Conservation (phyloP, 2,113 vertebrate species). For the Pluvianellus socialis region DNA sequence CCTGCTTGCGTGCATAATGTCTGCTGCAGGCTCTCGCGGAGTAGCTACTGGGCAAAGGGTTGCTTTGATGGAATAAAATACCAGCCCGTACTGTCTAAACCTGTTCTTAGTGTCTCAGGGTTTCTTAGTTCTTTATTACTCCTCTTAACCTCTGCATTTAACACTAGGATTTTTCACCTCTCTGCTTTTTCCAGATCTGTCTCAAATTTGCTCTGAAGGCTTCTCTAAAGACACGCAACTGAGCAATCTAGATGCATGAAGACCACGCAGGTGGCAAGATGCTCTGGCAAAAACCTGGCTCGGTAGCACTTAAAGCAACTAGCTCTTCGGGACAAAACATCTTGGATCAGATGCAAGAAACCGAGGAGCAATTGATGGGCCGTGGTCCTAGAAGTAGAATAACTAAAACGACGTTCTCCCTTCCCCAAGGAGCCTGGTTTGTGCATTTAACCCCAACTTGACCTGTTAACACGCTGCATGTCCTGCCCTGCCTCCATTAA, state of each 20-base stretch:
- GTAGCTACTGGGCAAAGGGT: not conserved
- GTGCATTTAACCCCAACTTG: not conserved
- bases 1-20: not conserved
- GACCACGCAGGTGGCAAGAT: not conserved
- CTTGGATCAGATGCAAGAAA: not conserved
- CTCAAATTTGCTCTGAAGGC: conserved; percentile 43
- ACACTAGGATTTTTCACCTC: not conserved
- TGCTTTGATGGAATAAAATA: not conserved
- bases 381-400: not conserved
- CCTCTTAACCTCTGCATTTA: not conserved
- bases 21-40: not conserved
- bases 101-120: not conserved
- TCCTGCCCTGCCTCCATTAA: not conserved
- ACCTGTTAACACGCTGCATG: not conserved
- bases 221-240: not conserved
- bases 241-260: not conserved
- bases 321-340: not conserved
- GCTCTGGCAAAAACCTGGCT: not conserved
- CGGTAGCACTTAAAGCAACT: not conserved
- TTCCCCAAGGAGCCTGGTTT: not conserved
- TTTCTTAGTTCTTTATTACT: not conserved
- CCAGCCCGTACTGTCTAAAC: not conserved
- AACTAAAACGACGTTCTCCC: not conserved
- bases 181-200: conserved; percentile 24
- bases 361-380: not conserved